These are phyloP conservation scores for Listronotus oregonensis DNA, from an alignment of 1,140 invertebrate genomes.

Conservation along the genomic window DNA sequence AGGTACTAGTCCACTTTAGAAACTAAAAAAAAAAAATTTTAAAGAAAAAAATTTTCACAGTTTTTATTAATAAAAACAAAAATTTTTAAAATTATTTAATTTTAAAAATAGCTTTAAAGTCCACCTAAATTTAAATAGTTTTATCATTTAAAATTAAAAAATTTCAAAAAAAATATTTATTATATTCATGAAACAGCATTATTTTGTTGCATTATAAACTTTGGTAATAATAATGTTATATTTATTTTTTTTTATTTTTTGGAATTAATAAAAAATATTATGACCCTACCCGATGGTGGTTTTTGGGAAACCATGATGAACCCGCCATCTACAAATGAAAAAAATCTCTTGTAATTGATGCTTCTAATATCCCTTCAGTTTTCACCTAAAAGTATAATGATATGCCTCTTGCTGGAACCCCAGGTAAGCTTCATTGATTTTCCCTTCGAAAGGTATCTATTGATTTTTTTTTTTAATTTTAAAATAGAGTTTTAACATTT, in stretches of 20 bases:
- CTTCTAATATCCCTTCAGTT: conserved; percentile 40
- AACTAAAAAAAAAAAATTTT: too few species aligned
- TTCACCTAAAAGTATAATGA: conserved; percentile 36
- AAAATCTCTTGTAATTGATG: conserved; percentile 17
- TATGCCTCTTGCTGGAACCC: conserved; percentile 40
- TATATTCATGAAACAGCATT: too few species aligned
- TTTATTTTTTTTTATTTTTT: not conserved
- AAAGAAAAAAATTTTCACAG: too few species aligned
- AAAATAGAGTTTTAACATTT: conserved; percentile 14
- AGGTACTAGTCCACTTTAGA: too few species aligned
- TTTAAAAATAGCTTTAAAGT: too few species aligned
- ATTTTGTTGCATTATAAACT: too few species aligned
- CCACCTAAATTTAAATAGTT: too few species aligned
- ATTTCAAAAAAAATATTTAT: too few species aligned
- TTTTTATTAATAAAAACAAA: too few species aligned
- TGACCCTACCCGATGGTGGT: not conserved
- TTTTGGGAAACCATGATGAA: conserved; percentile 1
- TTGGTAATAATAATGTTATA: too few species aligned
- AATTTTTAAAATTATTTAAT: too few species aligned
- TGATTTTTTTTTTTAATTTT: conserved; percentile 19
- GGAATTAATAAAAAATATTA: not conserved
- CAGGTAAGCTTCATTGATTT: conserved; percentile 44
- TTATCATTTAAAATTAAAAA: too few species aligned
- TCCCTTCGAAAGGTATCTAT: conserved; percentile 23
- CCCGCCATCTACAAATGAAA: not conserved